Conservation (phyloP, 2,888 invertebrate genomes). For the Phania funesta region DNA sequence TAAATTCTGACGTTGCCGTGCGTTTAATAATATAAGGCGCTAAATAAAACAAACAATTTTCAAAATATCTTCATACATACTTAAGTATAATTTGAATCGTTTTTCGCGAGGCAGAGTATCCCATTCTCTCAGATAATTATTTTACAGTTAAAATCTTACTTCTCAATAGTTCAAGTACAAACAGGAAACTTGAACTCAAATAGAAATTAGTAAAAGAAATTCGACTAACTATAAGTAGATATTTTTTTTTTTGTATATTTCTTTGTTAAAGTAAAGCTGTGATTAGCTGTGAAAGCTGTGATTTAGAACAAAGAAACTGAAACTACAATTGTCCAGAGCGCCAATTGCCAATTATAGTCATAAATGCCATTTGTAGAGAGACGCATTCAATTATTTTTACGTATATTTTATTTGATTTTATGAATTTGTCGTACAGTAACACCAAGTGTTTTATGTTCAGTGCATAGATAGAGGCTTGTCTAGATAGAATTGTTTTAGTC, state of each 20-base stretch:
- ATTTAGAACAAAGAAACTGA: not conserved
- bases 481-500: slow-evolving; percentile 48
- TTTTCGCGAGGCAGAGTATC: too few relatives aligned
- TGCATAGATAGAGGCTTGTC: slow-evolving; percentile 51
- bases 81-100: too few relatives aligned
- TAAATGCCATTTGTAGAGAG: slow-evolving; percentile 24
- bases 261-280: not conserved
- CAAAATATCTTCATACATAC: too few relatives aligned
- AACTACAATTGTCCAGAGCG: not conserved
- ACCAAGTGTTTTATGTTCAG: slow-evolving; percentile 10
- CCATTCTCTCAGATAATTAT: too few relatives aligned
- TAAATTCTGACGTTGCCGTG: too few relatives aligned
- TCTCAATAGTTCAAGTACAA: too few relatives aligned
- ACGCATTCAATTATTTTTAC: slow-evolving; percentile 15
- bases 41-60: too few relatives aligned
- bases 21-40: too few relatives aligned
- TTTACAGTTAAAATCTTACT: too few relatives aligned
- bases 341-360: slow-evolving; percentile 27
- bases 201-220: too few relatives aligned
- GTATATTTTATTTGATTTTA: slow-evolving; percentile 4
- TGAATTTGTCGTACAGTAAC: slow-evolving; percentile 5
- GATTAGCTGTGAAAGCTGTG: not conserved
- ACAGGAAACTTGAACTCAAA: too few relatives aligned
- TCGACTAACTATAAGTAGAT: not conserved
- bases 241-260: not conserved